Percentiles rank a stretch among this genome's conserved stretches.
These are phyloP conservation scores for Sparidentex hasta DNA, from an alignment of 2,797 vertebrate species.

Conservation along the genomic window DNA sequence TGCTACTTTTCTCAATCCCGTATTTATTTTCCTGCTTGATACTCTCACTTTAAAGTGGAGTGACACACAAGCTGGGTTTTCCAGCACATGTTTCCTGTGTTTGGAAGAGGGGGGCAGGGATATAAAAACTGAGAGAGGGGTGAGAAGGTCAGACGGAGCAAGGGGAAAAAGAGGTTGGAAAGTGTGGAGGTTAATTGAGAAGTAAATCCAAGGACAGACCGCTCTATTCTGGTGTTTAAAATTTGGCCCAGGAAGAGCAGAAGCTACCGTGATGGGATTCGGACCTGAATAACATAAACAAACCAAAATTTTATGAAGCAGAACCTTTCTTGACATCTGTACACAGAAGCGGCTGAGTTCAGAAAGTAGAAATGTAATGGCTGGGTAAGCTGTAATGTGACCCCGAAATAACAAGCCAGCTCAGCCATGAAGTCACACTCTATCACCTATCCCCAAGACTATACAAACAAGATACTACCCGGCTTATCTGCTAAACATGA, in stretches of 20 bases:
- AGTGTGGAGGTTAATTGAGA: constrained; percentile 69
- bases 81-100: constrained; percentile 80
- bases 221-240: constrained; percentile 51
- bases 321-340: constrained; percentile 18
- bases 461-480: constrained; percentile 73
- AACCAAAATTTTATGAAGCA: constrained; percentile 30
- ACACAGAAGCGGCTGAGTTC: constrained; percentile 6
- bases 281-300: constrained; percentile 38
- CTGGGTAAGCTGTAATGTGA: constrained; percentile 63
- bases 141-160: constrained; percentile 72
- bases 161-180: constrained; percentile 57
- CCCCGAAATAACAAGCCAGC: constrained; percentile 64
- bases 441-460: constrained; percentile 69
- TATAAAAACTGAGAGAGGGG: constrained; percentile 75
- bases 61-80: constrained; percentile 75
- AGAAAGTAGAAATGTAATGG: constrained; percentile 34
- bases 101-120: constrained; percentile 58
- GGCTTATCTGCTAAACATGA: constrained; percentile 69
- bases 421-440: constrained; percentile 65
- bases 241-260: constrained; percentile 24
- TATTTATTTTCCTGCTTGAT: constrained; percentile 80
- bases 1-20: constrained; percentile 67
- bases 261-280: constrained; percentile 8
- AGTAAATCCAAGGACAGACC: constrained; percentile 50
- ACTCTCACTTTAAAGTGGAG: constrained; percentile 77